Evolutionary conservation across 2,113 vertebrate species (phyloP).

Genomic region (Triplophysa siluroides): DNA sequence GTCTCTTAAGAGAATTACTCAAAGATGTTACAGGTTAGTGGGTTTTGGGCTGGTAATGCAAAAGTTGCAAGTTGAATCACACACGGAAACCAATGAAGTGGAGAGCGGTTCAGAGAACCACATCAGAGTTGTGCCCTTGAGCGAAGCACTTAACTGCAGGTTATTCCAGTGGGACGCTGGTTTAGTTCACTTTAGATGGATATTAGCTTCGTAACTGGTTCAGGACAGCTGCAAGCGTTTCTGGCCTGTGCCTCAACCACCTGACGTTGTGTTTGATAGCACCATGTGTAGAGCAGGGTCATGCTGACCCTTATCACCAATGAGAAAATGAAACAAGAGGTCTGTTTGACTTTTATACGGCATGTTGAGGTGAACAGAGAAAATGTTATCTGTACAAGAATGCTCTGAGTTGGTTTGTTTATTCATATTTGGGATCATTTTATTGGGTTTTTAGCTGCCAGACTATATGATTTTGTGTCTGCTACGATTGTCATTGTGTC

Average conservation of each 20-base stretch:
- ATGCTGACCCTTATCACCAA: not conserved
- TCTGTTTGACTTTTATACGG: not conserved
- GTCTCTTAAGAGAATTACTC: not conserved
- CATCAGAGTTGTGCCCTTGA: conserved; percentile 22
- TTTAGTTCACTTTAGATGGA: conserved; percentile 7
- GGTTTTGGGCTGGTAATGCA: conserved; percentile 18
- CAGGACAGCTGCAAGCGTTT: conserved; percentile 27
- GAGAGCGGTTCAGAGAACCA: not conserved
- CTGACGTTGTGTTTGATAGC: conserved; percentile 18
- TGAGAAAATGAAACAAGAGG: not conserved
- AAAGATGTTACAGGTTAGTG: conserved; percentile 14
- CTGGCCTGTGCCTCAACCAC: not conserved
- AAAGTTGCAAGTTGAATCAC: conserved; percentile 24
- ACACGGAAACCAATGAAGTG: conserved; percentile 2
- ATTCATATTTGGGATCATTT: too few species aligned
- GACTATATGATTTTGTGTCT: too few species aligned
- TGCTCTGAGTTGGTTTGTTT: too few species aligned
- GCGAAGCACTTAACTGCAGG: conserved; percentile 30
- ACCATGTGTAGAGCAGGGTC: not conserved
- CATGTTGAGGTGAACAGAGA: not conserved
- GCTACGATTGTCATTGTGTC: too few species aligned
- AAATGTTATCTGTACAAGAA: not conserved
- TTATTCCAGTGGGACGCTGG: conserved; percentile 11
- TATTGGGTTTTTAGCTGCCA: too few species aligned
- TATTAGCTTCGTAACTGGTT: conserved; percentile 29